These are phyloP conservation scores for Helicoverpa armigera DNA, from an alignment of 1,140 invertebrate species.

Conservation along the genomic window DNA sequence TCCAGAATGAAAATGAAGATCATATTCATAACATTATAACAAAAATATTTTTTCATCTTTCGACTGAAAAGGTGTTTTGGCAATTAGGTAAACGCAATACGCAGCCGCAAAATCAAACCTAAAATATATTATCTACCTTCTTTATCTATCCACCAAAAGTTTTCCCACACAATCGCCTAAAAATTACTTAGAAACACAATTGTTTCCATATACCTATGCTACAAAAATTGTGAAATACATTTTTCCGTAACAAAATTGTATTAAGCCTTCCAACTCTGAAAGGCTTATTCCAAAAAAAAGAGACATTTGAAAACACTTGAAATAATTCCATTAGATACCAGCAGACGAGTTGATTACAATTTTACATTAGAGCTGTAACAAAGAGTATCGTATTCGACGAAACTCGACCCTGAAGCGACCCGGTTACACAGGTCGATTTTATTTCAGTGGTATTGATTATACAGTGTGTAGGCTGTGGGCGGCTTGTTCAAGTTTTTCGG, in stretches of 20 bases:
- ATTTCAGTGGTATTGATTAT: constrained; percentile 49
- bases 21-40: no score
- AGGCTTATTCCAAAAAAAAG: background rate
- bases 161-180: no score
- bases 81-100: background rate
- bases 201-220: no score
- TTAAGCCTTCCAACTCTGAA: background rate
- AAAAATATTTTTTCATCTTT: background rate
- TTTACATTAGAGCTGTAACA: constrained; percentile 12
- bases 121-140: no score
- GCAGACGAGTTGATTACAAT: constrained; percentile 7
- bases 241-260: background rate
- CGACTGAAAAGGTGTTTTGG: background rate
- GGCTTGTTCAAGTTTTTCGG: constrained; percentile 30
- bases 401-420: constrained; percentile 45
- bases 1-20: no score
- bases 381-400: constrained; percentile 21
- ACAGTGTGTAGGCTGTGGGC: constrained; percentile 10
- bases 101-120: no score
- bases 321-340: constrained; percentile 1
- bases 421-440: constrained; percentile 47
- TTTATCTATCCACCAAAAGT: no score
- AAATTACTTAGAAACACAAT: no score
- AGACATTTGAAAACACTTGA: background rate
- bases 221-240: no score